These are phyloP conservation scores for Ceratina japonica DNA, from an alignment of 1,140 invertebrate species.

Conservation along the genomic window DNA sequence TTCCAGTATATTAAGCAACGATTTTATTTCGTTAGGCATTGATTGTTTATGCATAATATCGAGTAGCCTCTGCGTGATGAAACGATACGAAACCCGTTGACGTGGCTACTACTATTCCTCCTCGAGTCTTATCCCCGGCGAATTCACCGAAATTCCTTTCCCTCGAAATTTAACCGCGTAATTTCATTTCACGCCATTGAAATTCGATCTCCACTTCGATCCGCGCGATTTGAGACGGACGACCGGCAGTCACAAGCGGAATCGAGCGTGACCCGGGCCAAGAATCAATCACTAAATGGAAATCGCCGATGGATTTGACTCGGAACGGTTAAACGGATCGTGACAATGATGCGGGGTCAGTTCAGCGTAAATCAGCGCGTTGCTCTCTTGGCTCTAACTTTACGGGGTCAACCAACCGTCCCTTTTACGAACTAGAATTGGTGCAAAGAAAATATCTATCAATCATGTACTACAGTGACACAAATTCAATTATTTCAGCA, in stretches of 20 bases:
- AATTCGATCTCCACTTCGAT: background rate
- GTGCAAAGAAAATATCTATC: no score
- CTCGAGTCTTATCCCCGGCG: background rate
- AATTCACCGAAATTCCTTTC: conserved; percentile 3
- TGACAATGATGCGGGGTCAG: conserved; percentile 59
- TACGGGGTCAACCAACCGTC: background rate
- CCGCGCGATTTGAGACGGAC: conserved; percentile 4
- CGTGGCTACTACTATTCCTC: no score
- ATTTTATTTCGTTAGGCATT: no score
- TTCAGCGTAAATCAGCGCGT: conserved; percentile 55
- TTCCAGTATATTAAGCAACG: no score
- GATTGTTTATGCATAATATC: no score
- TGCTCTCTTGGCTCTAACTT: background rate
- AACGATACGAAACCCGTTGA: background rate
- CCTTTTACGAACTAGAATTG: conserved; percentile 18
- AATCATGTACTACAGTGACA: no score
- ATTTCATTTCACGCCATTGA: conserved; percentile 14
- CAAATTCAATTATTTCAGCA: no score
- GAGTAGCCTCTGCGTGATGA: background rate
- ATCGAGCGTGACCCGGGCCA: conserved; percentile 23
- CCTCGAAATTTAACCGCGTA: conserved; percentile 1
- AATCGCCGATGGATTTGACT: conserved; percentile 43
- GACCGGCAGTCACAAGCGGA: background rate
- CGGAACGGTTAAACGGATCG: conserved; percentile 56
- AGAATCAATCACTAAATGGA: conserved; percentile 44